Conservation (phyloP, 1,140 invertebrate species). For the Colletes gigas region DNA sequence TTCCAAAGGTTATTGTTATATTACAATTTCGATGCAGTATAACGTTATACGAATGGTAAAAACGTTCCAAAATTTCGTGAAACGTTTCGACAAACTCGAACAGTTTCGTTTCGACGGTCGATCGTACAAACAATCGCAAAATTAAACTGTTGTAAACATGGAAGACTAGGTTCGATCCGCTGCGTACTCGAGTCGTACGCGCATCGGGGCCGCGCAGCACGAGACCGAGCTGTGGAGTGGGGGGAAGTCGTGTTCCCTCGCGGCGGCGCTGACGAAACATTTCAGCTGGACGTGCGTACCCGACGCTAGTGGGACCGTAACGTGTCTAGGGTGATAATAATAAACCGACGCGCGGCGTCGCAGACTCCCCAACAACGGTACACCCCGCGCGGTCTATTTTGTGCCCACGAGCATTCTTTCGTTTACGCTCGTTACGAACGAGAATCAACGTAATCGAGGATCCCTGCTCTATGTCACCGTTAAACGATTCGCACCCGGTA, state of each 20-base stretch:
- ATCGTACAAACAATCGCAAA: too few species aligned
- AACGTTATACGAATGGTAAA: too few species aligned
- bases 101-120: too few species aligned
- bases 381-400: conserved; percentile 49
- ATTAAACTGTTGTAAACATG: too few species aligned
- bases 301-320: conserved; percentile 26
- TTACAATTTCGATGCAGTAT: too few species aligned
- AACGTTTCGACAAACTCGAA: too few species aligned
- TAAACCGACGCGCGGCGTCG: conserved; percentile 47
- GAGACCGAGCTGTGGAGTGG: not conserved
- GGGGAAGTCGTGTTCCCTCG: not conserved
- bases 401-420: conserved; percentile 40
- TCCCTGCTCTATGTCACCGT: conserved; percentile 6
- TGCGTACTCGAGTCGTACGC: not conserved
- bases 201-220: conserved; percentile 1
- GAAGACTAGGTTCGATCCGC: too few species aligned
- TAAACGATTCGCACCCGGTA: conserved; percentile 18
- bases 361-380: conserved; percentile 43
- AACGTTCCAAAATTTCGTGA: too few species aligned
- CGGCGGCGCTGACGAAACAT: not conserved
- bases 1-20: too few species aligned
- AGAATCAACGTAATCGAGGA: conserved; percentile 32
- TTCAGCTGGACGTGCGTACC: conserved; percentile 3
- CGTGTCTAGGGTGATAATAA: conserved; percentile 57
- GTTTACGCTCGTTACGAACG: not conserved